phyloP scores from a whole-genome alignment of 1,140 invertebrate species.

The Tetramorium simillimum region DNA sequence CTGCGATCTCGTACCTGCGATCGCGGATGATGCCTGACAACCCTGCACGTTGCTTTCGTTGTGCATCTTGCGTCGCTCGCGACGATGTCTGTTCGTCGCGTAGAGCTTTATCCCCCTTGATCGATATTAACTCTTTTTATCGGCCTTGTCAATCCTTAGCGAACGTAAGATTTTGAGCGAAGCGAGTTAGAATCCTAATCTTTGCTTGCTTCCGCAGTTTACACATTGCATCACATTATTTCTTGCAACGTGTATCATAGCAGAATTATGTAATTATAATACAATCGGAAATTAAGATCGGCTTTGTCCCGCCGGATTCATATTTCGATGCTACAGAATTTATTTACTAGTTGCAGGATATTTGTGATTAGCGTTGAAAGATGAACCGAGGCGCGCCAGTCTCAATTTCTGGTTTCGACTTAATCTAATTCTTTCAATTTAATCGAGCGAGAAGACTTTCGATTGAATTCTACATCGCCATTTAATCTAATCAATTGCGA shows the following conservation, averaged over 20 bases:
- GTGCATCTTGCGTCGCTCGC: constrained; percentile 16
- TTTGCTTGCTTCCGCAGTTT: constrained; percentile 24
- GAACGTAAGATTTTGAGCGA: neutral
- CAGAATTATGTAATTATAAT: neutral
- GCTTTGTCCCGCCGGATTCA: neutral
- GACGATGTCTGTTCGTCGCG: neutral
- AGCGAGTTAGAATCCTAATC: constrained; percentile 6
- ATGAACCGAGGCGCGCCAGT: neutral
- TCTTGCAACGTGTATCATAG: neutral
- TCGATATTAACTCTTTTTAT: neutral
- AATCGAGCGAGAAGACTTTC: neutral
- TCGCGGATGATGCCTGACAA: neutral
- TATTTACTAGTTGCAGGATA: neutral
- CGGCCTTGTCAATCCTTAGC: neutral
- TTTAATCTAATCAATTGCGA: neutral
- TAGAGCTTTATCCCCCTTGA: neutral
- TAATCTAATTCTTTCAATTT: constrained; percentile 3
- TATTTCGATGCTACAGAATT: neutral
- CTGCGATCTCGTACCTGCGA: neutral
- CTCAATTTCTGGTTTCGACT: neutral
- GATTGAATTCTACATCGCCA: constrained; percentile 40
- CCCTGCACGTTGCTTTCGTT: constrained; percentile 47
- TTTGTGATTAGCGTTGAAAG: neutral
- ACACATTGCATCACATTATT: neutral
- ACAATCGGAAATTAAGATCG: constrained; percentile 25